phyloP scores from a whole-genome alignment of 2,113 vertebrate species.

The Laticauda colubrina region DNA sequence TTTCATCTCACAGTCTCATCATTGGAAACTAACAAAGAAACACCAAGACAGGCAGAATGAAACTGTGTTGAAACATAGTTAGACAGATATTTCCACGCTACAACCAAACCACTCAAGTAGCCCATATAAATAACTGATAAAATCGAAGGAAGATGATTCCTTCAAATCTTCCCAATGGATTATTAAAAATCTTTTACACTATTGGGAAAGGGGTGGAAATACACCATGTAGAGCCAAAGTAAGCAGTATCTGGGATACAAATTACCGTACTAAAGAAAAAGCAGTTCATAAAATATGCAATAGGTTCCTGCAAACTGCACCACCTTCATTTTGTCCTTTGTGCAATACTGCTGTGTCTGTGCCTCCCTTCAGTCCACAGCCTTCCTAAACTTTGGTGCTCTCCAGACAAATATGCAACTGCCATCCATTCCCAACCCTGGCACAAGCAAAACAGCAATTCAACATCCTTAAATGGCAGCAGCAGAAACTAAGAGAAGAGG shows the following conservation, averaged over 20 bases:
- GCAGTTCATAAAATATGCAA: neutral
- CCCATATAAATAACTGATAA: neutral
- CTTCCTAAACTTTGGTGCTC: neutral
- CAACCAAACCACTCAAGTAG: neutral
- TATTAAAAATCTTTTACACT: neutral
- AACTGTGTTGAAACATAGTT: neutral
- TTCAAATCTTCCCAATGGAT: neutral
- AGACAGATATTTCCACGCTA: neutral
- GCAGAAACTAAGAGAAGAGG: neutral
- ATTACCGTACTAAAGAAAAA: neutral
- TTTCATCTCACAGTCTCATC: neutral
- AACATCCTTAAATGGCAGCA: neutral
- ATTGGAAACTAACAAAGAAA: neutral
- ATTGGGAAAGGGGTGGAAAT: neutral
- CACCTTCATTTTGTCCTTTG: neutral
- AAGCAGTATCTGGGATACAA: neutral
- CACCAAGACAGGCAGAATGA: neutral
- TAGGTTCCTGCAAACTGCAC: neutral
- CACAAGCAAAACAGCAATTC: neutral
- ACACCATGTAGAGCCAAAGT: neutral
- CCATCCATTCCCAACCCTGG: neutral
- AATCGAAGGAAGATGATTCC: neutral
- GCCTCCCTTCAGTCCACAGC: neutral
- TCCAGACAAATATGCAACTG: neutral
- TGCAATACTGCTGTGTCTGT: neutral